Conservation (phyloP, 1,140 invertebrate genomes). For the Anthonomus grandis region DNA sequence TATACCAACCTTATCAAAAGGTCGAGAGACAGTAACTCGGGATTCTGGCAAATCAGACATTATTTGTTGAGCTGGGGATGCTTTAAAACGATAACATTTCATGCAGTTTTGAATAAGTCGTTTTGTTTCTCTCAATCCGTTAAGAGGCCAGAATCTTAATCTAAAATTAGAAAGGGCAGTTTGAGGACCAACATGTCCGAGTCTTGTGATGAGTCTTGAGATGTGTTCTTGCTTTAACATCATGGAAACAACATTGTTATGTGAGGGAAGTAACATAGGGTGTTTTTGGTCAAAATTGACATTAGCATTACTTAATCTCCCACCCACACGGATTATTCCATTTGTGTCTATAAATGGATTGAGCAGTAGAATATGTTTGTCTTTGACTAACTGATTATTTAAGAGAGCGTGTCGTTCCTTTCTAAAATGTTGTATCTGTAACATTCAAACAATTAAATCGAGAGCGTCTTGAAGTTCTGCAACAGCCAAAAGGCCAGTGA, state of each 20-base stretch:
- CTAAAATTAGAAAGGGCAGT: conserved; percentile 13
- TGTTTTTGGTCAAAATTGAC: conserved; percentile 26
- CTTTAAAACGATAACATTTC: conserved; percentile 15
- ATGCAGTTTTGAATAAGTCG: conserved; percentile 13
- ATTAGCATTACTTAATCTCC: conserved; percentile 30
- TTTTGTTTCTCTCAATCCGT: conserved; percentile 9
- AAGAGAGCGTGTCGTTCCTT: conserved; percentile 1
- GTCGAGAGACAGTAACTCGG: background rate
- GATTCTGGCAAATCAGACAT: conserved; percentile 21
- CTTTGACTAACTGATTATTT: conserved; percentile 1
- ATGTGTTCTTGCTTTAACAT: conserved; percentile 19
- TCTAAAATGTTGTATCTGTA: background rate
- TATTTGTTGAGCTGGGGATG: conserved; percentile 4
- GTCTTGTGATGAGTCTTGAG: no score
- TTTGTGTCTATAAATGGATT: conserved; percentile 25
- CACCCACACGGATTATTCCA: conserved; percentile 36
- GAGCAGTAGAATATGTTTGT: conserved; percentile 5
- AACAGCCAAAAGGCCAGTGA: background rate
- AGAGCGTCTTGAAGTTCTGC: conserved; percentile 8
- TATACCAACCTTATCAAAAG: conserved; percentile 16
- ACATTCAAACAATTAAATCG: background rate
- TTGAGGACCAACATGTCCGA: conserved; percentile 19
- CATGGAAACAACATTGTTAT: conserved; percentile 8
- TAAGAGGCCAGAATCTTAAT: conserved; percentile 22
- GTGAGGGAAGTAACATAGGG: conserved; percentile 20